Conservation (phyloP, 2,888 invertebrate genomes). For the Caenorhabditis virilis region DNA sequence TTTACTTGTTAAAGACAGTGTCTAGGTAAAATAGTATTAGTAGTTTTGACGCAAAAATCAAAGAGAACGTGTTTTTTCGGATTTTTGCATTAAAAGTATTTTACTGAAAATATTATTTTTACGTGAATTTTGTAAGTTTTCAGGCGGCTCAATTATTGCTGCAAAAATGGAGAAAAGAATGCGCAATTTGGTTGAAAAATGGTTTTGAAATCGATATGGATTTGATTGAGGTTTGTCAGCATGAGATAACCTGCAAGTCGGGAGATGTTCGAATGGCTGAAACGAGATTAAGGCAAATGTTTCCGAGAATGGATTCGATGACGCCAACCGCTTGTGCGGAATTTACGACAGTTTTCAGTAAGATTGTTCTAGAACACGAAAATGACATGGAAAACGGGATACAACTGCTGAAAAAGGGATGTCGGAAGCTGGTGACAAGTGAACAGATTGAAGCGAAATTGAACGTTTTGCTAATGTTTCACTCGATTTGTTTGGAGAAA, state of each 20-base stretch:
- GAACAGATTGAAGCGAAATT: slow-evolving; percentile 6
- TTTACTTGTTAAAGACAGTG: too few relatives aligned
- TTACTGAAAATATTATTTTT: background rate
- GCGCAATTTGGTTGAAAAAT: slow-evolving; percentile 6
- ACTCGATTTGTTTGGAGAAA: slow-evolving; percentile 15
- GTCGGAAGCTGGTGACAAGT: background rate
- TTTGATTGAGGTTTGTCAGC: slow-evolving; percentile 13
- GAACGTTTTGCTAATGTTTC: slow-evolving; percentile 16
- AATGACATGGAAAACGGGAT: slow-evolving; percentile 19
- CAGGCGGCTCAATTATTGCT: slow-evolving; percentile 14
- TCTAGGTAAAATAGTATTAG: too few relatives aligned
- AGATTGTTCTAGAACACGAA: slow-evolving; percentile 19
- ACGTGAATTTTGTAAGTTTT: background rate
- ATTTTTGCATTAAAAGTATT: too few relatives aligned
- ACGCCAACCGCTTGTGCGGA: slow-evolving; percentile 17
- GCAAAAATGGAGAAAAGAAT: slow-evolving; percentile 18
- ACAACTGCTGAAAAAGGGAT: slow-evolving; percentile 11
- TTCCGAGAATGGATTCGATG: slow-evolving; percentile 1
- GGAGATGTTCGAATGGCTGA: slow-evolving; percentile 18
- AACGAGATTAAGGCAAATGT: slow-evolving; percentile 7
- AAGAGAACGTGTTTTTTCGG: too few relatives aligned
- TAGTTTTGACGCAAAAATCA: too few relatives aligned
- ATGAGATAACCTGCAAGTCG: slow-evolving; percentile 7
- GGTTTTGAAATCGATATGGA: slow-evolving; percentile 10
- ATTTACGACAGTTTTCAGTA: slow-evolving; percentile 10